Conservation (phyloP, 2,113 vertebrate species). For the Micronisus gabar region DNA sequence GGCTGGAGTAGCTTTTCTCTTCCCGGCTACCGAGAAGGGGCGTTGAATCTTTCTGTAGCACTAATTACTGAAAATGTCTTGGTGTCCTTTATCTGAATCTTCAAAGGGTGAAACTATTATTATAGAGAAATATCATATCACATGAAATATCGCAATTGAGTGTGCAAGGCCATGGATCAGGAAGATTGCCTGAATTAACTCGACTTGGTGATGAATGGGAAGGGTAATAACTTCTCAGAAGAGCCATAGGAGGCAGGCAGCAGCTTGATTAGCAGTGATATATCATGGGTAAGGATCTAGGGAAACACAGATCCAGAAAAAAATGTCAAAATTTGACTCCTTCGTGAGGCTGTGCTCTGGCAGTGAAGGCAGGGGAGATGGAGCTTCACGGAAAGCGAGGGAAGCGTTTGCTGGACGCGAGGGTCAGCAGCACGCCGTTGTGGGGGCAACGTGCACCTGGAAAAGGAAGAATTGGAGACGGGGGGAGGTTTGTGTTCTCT, state of each 20-base stretch:
- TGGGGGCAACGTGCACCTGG: fast-evolving
- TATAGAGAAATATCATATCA: constrained; percentile 10
- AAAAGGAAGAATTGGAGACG: not conserved
- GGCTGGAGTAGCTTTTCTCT: not conserved
- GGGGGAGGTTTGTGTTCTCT: not conserved
- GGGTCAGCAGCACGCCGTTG: fast-evolving
- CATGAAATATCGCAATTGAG: constrained; percentile 23
- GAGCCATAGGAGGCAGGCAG: constrained; percentile 43
- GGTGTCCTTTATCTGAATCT: constrained; percentile 52
- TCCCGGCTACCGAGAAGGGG: not conserved
- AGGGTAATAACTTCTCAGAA: constrained; percentile 46
- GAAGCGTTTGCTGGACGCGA: not conserved
- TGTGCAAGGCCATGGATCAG: constrained; percentile 31
- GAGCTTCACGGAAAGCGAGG: not conserved
- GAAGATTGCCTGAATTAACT: constrained; percentile 40
- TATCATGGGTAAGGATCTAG: not conserved
- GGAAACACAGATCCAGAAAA: not conserved
- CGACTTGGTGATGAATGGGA: constrained; percentile 21
- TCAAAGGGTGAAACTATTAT: constrained; percentile 36
- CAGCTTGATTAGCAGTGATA: constrained; percentile 45
- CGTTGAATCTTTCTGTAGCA: not conserved
- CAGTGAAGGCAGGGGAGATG: not conserved
- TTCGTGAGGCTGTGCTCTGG: not conserved
- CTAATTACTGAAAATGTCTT: constrained; percentile 49
- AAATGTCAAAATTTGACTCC: not conserved